Base-by-base conservation (phyloP, 2,888 invertebrate genomes). In the Leucoptera coffeella region DNA sequence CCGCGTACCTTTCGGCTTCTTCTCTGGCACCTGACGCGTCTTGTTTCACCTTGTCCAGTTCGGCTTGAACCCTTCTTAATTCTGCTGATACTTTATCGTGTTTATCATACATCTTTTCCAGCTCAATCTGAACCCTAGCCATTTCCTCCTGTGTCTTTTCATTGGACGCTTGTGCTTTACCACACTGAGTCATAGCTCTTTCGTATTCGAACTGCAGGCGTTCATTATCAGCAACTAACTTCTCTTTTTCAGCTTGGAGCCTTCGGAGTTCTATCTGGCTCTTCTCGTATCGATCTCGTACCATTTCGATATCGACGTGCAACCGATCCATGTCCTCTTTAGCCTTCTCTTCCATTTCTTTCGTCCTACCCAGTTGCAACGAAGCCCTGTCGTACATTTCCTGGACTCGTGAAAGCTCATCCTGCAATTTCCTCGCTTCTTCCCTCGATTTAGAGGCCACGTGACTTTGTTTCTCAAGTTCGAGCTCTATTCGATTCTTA, bases 71-170 rank as follows among this genome's bases (percentile, higher is more conserved):
- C 48, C 87, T 82, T 36, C 90, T 75, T 35, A 90, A 71, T 43
- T 92, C 92, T 8, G 80, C 73, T 39, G 90, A 85, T 29, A 82
- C 78, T 48, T 89, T 85, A 39, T 92, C 92, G 44, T 89, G 86
- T 41, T 91, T 90, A 44, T 92, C 92, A 43, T 88, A 87, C 74
- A 89, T 82, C 56, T 91, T 92, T 49, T 92, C 92, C 23, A 88
- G 73, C 59, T 92, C 92, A 27, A 89, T 74, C 47, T 90, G 87
- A 41, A 90, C 78, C 41, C 90, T 75, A 1, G 88, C 84, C 40
- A 88, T 78, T 60, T 93, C 93, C 49, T 93, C 92, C 50, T 91
- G 90, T 27, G 85, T 83, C 45, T 91, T 89, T 47, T 92, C 92
- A 33, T 89, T 83, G 4, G 83, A 81, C 8, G 83, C 83, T 47